phyloP scores from a whole-genome alignment of 2,113 vertebrate species.

The Brachionichthys hirsutus region DNA sequence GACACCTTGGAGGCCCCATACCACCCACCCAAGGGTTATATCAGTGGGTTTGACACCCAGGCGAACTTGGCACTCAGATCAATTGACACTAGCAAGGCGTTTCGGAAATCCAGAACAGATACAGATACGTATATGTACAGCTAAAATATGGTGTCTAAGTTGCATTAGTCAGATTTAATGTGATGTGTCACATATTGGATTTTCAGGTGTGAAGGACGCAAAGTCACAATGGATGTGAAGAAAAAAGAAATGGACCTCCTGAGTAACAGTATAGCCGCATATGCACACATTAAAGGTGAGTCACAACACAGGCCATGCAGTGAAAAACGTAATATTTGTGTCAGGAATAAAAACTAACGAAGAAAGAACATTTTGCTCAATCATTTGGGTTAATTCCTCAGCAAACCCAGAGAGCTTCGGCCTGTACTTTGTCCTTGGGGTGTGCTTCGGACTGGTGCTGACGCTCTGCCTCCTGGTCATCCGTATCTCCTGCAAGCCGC shows the following conservation, averaged over 20 bases:
- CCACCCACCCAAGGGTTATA: slow-evolving; percentile 43
- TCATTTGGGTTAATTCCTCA: slow-evolving; percentile 43
- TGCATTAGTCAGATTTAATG: slow-evolving; percentile 4
- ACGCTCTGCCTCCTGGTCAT: slow-evolving; percentile 95
- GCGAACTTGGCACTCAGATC: no score
- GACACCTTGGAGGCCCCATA: slow-evolving; percentile 35
- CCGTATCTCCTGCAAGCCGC: slow-evolving; percentile 88
- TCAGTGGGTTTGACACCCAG: slow-evolving; percentile 41
- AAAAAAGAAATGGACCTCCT: slow-evolving; percentile 92
- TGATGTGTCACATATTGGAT: slow-evolving; percentile 6
- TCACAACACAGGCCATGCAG: not conserved
- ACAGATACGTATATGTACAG: not conserved
- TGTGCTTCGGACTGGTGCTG: slow-evolving; percentile 94
- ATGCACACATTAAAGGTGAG: slow-evolving; percentile 89
- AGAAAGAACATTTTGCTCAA: not conserved
- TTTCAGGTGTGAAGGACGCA: slow-evolving; percentile 50
- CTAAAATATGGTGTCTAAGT: not conserved
- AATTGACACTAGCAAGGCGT: slow-evolving; percentile 6
- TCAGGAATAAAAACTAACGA: no score
- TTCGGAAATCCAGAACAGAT: slow-evolving; percentile 13
- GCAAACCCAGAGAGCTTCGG: slow-evolving; percentile 94
- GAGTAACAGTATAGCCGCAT: slow-evolving; percentile 94
- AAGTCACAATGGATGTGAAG: slow-evolving; percentile 80
- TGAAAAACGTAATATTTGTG: no score
- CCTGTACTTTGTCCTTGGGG: slow-evolving; percentile 94